A percentile compares a stretch with the other conserved stretches of the same genome.
Evolutionary conservation across 2,113 vertebrate species (phyloP).

Genomic region (Ammodytes marinus): DNA sequence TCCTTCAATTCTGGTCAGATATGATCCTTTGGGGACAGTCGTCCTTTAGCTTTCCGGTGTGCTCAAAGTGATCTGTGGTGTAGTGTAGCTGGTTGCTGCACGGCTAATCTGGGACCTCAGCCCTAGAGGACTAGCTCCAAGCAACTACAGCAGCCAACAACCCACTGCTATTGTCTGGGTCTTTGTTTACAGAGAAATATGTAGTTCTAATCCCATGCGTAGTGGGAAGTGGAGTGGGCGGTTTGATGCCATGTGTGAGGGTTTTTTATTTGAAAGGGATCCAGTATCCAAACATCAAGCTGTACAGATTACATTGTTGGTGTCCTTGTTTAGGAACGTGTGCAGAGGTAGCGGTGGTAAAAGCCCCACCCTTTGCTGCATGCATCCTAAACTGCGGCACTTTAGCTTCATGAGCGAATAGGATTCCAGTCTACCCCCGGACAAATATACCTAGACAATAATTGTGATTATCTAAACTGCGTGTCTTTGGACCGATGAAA

Average conservation of each 20-base stretch:
- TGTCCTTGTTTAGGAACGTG: slow-evolving; percentile 52
- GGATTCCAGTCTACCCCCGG: background rate
- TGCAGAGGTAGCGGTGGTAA: slow-evolving; percentile 40
- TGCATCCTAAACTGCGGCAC: slow-evolving; percentile 23
- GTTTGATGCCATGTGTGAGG: slow-evolving; percentile 64
- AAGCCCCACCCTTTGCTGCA: slow-evolving; percentile 40
- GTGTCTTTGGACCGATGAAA: background rate
- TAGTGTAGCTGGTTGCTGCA: slow-evolving; percentile 42
- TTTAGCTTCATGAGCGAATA: slow-evolving; percentile 1
- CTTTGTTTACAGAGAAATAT: slow-evolving; percentile 76
- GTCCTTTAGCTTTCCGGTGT: slow-evolving; percentile 14
- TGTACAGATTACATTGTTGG: slow-evolving; percentile 56
- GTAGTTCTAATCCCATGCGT: slow-evolving; percentile 71
- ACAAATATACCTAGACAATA: background rate
- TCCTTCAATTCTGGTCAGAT: slow-evolving; percentile 21
- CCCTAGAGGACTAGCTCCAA: slow-evolving; percentile 66
- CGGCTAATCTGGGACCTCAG: slow-evolving; percentile 68
- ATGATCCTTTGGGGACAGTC: slow-evolving; percentile 10
- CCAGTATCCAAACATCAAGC: slow-evolving; percentile 60
- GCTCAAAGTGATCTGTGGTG: slow-evolving; percentile 29
- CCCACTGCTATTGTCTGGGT: slow-evolving; percentile 73
- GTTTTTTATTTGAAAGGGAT: slow-evolving; percentile 55
- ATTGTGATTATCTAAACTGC: background rate
- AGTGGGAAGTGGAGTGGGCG: slow-evolving; percentile 72
- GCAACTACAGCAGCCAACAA: slow-evolving; percentile 62